Base-by-base conservation (phyloP, 2,113 vertebrate species). In the Orientallactaga bullata region DNA sequence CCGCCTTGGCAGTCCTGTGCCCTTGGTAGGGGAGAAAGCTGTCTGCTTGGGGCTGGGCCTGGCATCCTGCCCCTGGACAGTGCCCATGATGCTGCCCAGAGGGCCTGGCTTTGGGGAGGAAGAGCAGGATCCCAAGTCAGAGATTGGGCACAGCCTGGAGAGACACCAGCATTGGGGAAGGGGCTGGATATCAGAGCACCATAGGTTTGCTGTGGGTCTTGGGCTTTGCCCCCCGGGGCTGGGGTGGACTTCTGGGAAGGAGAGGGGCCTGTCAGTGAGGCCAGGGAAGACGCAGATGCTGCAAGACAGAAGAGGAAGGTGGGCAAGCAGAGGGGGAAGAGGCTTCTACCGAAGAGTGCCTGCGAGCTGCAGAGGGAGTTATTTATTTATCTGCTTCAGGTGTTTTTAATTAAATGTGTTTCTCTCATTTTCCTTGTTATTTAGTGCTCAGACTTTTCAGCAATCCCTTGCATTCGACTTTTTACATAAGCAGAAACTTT, bases 401-500 rank as follows among this genome's bases (percentile, higher is more conserved):
- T 93, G 91, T 95, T 96, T 95, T 92, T 90, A 88, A 96, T 97
- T 96, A 92, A 95, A 94, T 63, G 85, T 18, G 37, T 93, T 95
- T 92, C 91, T 94, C 63, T 94, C 87, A 78, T 92, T 95, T 95
- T 94, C 76, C 80, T 94, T 32, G 77, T 95, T 95, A 87, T 94
- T 89, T 2, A 3, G 81, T 79, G 84, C 60, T 86, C 78, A 85
- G 94, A 93, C 78, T 91, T 86, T 96, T 90, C 84, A 63, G 88
- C 4, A 28, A 85, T 92, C 85, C 90, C 86, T 94, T 93, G 91
- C 81, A 42, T 95, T 81, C 3, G 2, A 94, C 77, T 94, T 96
- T 97, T 97, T 96, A 97, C 92, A 95, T 96, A 96, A 97, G 94
- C 85, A 96, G 94, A 94, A 96, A 92, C 92, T 88, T 90, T 77